Percentiles rank a stretch among this genome's conserved stretches.
Conservation (phyloP, 2,113 vertebrate species). For the Sorex fumeus region DNA sequence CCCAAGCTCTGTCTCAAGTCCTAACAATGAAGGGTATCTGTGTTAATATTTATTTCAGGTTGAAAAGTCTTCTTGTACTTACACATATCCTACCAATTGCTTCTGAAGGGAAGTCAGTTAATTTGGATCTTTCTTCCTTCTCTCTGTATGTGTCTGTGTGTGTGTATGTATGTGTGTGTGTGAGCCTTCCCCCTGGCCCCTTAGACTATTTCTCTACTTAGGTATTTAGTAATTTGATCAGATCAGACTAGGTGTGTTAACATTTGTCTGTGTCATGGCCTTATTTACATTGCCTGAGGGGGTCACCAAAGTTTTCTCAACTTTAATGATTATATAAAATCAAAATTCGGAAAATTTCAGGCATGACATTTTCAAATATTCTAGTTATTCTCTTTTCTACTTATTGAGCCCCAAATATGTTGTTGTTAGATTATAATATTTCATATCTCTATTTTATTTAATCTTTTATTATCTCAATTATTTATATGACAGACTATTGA, state of each 20-base stretch:
- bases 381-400: neutral
- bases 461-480: neutral
- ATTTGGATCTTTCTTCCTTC: neutral
- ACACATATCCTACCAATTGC: neutral
- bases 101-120: neutral
- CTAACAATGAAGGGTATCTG: neutral
- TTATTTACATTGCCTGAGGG: neutral
- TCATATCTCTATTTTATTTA: neutral
- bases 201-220: neutral
- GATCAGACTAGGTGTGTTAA: neutral
- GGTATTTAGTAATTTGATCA: neutral
- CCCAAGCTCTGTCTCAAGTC: neutral
- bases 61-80: neutral
- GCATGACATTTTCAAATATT: neutral
- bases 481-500: neutral
- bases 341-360: neutral
- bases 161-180: no score
- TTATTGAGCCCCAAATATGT: neutral
- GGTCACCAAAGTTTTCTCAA: neutral
- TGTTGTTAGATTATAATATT: neutral
- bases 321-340: neutral
- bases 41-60: neutral
- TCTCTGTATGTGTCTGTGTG: neutral
- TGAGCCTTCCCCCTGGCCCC: accelerated
- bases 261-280: neutral